Base-by-base conservation (phyloP, 2,797 vertebrate species). In the Sylvilagus floridanus region DNA sequence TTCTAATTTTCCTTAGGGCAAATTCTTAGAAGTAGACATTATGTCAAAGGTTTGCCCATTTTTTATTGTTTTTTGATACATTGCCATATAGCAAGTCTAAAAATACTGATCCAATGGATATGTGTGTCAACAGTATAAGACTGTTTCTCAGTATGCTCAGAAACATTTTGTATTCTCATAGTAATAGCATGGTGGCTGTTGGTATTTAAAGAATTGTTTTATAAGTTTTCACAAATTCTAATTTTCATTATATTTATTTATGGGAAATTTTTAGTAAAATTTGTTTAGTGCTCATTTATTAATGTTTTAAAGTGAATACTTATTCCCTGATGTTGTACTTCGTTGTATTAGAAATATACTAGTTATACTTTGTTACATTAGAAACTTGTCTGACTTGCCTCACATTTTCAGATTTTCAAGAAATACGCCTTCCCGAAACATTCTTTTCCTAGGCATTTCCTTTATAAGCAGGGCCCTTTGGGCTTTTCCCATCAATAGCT, bases 161-260 rank as follows among this genome's bases (percentile, higher is more conserved):
- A 69, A 47, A 32, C n/a, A 62, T 84, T 83, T 84, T 37, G 14
- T 13, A 57, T 76, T 84, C 89, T 92, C 8, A 60, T 84, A 28
- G 65, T 78, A 54, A 32, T 71, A 52, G 13, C 68, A 24, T 76
- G 87, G 10, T 76, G 71, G 52, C 68, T 83, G 1, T 42, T 54
- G 19, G 14, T 57, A 57, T 82, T 72, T 96, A 76, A 91, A 88
- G 26, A 88, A 52, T 5, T 71, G 92, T 90, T 5, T 35, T 35
- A 86, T 6, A 66, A 47, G 92, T 35, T 87, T 30, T 69, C 35
- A 65, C 19, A 85, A 73, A 52, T 93, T 47, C 19, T 82, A 66
- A 52, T 96, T 93, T 57, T 88, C 73, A 30, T 63, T 93, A 1
- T 83, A 62, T 88, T 84, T 84, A 68, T 91, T 85, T 76, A 95